phyloP scores from a whole-genome alignment of 2,797 vertebrate species.

The Brotula barbata region DNA sequence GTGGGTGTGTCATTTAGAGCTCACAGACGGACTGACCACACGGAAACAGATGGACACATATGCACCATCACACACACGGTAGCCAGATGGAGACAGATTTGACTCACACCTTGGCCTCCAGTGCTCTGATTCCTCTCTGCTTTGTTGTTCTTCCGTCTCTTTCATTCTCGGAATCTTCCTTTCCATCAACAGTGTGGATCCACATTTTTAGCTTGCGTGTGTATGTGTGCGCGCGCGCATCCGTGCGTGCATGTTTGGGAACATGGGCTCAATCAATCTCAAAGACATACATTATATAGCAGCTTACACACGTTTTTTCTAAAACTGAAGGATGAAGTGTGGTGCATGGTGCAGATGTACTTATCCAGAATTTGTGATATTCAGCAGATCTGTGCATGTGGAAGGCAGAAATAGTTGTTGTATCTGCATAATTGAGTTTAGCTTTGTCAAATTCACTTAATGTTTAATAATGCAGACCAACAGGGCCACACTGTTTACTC shows the following conservation, averaged over 20 bases:
- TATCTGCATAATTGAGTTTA: conserved; percentile 9
- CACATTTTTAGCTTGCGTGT: neutral
- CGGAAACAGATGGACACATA: conserved; percentile 46
- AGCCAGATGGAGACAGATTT: conserved; percentile 71
- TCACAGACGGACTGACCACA: conserved; percentile 41
- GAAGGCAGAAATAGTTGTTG: conserved; percentile 16
- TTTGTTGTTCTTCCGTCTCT: conserved; percentile 15
- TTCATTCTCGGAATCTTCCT: neutral
- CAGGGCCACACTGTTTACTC: conserved; percentile 24
- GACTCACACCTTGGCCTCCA: conserved; percentile 34
- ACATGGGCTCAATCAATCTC: too few relatives aligned
- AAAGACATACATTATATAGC: too few relatives aligned
- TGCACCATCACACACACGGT: conserved; percentile 47
- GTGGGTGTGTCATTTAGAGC: conserved; percentile 25
- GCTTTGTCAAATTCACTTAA: conserved; percentile 12
- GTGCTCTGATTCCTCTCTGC: conserved; percentile 48
- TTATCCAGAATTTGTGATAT: conserved; percentile 16
- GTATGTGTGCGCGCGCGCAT: too few relatives aligned
- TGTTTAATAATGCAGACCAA: conserved; percentile 32
- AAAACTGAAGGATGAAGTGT: conserved; percentile 7
- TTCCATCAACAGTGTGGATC: neutral
- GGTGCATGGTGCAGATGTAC: too few relatives aligned
- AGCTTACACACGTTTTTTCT: too few relatives aligned
- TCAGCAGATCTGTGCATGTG: conserved; percentile 30
- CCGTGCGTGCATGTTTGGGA: too few relatives aligned